phyloP scores from a whole-genome alignment of 1,140 invertebrate genomes.

The Cydia pomonella region DNA sequence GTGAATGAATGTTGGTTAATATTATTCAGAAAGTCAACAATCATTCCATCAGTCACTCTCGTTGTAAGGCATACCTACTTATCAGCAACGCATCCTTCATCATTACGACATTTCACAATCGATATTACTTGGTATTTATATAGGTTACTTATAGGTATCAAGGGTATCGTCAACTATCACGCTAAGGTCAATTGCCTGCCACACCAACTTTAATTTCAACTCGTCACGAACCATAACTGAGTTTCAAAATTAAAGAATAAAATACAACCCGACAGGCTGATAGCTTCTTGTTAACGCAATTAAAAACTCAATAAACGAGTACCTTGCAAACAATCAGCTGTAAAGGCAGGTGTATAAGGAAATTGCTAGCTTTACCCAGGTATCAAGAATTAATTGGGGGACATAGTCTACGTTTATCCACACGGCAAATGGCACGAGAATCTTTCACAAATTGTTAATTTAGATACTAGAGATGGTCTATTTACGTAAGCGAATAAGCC shows the following conservation, averaged over 20 bases:
- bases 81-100: neutral
- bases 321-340: conserved; percentile 44
- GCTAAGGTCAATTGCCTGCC: neutral
- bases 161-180: neutral
- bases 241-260: conserved; percentile 6
- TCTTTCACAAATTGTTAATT: neutral
- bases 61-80: neutral
- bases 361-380: conserved; percentile 31
- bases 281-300: conserved; percentile 46
- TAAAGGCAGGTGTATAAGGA: conserved; percentile 48
- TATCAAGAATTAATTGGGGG: conserved; percentile 39
- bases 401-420: neutral
- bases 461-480: neutral
- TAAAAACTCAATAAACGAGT: conserved; percentile 45
- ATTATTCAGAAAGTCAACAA: neutral
- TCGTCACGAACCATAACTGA: neutral
- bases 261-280: conserved; percentile 28
- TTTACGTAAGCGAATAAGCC: neutral
- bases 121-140: neutral
- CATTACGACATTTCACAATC: neutral
- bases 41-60: neutral
- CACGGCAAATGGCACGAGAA: conserved; percentile 1
- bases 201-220: neutral
- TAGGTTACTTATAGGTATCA: too few relatives aligned
- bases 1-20: too few relatives aligned